phyloP scores from a whole-genome alignment of 2,888 invertebrate species.

The Hirtodrosophila histrioides region DNA sequence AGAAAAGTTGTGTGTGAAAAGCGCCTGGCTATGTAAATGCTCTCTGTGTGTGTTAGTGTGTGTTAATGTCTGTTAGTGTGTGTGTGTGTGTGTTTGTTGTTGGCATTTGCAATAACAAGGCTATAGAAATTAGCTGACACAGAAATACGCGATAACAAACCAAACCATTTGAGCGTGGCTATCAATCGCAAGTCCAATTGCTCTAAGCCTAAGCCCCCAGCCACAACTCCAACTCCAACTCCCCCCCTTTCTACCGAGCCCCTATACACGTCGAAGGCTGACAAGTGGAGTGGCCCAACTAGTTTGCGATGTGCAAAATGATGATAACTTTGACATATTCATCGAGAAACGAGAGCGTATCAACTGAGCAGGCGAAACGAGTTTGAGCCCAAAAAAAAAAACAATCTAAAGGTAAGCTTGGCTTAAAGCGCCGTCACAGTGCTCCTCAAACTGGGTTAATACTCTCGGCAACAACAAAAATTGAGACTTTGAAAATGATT shows the following conservation, averaged over 20 bases:
- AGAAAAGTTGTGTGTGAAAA: slow-evolving; percentile 75
- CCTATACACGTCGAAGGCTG: slow-evolving; percentile 37
- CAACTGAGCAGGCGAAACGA: slow-evolving; percentile 32
- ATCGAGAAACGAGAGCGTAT: slow-evolving; percentile 53
- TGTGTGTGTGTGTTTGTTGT: slow-evolving; percentile 1
- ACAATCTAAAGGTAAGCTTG: slow-evolving; percentile 25
- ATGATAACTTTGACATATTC: slow-evolving; percentile 60
- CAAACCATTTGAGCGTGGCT: slow-evolving; percentile 48
- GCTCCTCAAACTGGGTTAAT: slow-evolving; percentile 49
- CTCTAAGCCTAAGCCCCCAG: slow-evolving; percentile 22
- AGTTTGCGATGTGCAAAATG: slow-evolving; percentile 55
- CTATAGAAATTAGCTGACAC: slow-evolving; percentile 62
- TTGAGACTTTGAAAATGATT: neutral
- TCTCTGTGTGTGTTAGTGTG: slow-evolving; percentile 1
- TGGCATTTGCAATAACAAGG: slow-evolving; percentile 56
- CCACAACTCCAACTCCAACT: neutral
- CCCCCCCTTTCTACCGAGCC: neutral
- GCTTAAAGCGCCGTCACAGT: slow-evolving; percentile 22
- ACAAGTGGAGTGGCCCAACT: slow-evolving; percentile 51
- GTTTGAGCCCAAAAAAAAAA: slow-evolving; percentile 39
- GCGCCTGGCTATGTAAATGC: slow-evolving; percentile 65
- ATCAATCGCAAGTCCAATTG: slow-evolving; percentile 48
- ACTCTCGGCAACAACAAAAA: slow-evolving; percentile 4
- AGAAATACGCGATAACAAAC: slow-evolving; percentile 35
- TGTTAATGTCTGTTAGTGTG: neutral